Percentiles rank a stretch among this genome's conserved stretches.
phyloP scores from a whole-genome alignment of 1,140 invertebrate genomes.

The Platorchestia sp. region DNA sequence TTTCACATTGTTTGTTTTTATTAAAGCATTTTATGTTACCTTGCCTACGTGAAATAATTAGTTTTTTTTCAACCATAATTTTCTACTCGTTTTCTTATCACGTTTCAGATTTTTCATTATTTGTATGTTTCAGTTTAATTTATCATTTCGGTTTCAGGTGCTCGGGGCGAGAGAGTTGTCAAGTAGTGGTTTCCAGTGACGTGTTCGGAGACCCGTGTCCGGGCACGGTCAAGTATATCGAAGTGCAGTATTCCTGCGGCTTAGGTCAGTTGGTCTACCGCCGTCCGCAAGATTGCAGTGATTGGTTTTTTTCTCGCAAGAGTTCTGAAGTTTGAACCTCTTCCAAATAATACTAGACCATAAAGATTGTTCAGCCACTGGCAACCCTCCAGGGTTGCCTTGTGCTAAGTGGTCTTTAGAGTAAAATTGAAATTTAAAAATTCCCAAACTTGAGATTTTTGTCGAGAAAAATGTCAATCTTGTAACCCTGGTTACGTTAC shows the following conservation, averaged over 20 bases:
- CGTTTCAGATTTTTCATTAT: not conserved
- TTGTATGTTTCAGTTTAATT: conserved; percentile 53
- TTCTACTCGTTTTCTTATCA: not conserved
- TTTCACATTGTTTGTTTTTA: not conserved
- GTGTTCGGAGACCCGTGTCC: conserved; percentile 95
- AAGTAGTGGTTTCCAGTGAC: conserved; percentile 85
- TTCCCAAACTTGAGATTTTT: no score
- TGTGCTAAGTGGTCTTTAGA: no score
- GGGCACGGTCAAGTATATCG: conserved; percentile 93
- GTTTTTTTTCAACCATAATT: no score
- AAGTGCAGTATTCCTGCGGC: conserved; percentile 91
- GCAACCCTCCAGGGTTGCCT: no score
- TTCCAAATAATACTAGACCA: no score
- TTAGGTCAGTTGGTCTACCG: conserved; percentile 62
- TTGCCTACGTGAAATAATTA: no score
- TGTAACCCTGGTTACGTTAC: no score
- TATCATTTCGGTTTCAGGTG: conserved; percentile 61
- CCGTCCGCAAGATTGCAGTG: not conserved
- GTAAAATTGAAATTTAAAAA: no score
- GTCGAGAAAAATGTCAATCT: no score
- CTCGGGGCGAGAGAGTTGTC: conserved; percentile 75
- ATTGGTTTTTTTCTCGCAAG: not conserved
- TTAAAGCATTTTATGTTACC: no score
- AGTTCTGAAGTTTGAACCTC: not conserved
- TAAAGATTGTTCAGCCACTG: no score